Conservation (phyloP, 2,888 invertebrate species). For the Lottia gigantea region DNA sequence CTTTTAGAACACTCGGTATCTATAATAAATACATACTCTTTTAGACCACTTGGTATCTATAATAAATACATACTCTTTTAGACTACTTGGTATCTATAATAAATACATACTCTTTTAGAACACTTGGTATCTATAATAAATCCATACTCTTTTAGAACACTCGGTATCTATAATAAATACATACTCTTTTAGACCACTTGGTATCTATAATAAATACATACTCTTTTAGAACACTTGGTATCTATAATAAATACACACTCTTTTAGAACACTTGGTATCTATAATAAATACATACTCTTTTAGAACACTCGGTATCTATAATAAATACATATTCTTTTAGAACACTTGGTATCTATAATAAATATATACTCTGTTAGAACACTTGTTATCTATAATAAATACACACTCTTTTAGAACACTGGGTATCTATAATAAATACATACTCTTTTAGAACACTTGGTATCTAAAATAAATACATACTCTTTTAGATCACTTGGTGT, state of each 20-base stretch:
- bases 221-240: no score
- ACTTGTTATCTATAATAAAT: no score
- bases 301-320: no score
- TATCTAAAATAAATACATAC: neutral
- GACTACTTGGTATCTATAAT: no score
- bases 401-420: neutral
- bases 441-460: no score
- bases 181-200: neutral
- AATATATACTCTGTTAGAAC: no score
- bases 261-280: neutral
- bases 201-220: neutral
- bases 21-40: neutral
- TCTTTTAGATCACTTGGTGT: neutral
- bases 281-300: neutral
- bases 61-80: no score
- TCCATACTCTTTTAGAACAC: no score
- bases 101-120: neutral
- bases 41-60: neutral
- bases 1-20: no score
- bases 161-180: no score
- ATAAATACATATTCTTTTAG: neutral
- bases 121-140: neutral
- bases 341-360: neutral
- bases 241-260: neutral
- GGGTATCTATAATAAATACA: neutral